Evolutionary conservation across 1,140 invertebrate species (phyloP), one percentile per base, ranked within the genome.

Genomic region (Drosophila neocordata): DNA sequence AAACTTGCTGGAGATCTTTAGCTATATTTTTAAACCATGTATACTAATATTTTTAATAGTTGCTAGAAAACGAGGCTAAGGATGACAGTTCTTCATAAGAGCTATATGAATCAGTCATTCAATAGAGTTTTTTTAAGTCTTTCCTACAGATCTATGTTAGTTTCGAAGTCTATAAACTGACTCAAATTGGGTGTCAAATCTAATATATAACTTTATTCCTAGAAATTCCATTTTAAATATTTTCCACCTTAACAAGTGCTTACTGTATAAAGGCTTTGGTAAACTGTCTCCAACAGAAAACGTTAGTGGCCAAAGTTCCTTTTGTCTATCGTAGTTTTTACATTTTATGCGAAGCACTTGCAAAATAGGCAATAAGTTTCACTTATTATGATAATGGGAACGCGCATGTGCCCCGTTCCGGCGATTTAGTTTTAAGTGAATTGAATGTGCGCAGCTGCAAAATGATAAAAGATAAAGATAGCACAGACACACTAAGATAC

Each of bases 311-410:
- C 70, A 27, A 63, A 74, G 56, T 72, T 56, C 24, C 56, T 9
- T 51, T 60, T 51, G 13, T 38, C 18, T 34, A 61, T 61, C 35
- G 69, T 65, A 60, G 60, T 78, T 82, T 35, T 8, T 9, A 20
- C 65, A 82, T 22, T 83, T 83, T 83, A 82, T 79, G 60, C 58
- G 65, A 62, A 48, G n/a, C 41, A 11, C 41, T 48, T 57, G 34
- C 63, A 72, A 68, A 77, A 60, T 55, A 66, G 53, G 69, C 66
- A 60, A 85, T 84, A 84, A 84, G 65, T 84, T 84, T 59, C 57
- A 35, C 69, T 68, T 71, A 74, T 84, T 84, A 84, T 77, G 77
- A 64, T 85, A 84, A 84, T 81, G 60, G 66, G 41, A 8, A 9
- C 41, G 77, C 77, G 81, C 81, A 84, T 84, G 81, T 85, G 81